Conservation (phyloP, 2,888 invertebrate species). For the Anthrax anthrax region DNA sequence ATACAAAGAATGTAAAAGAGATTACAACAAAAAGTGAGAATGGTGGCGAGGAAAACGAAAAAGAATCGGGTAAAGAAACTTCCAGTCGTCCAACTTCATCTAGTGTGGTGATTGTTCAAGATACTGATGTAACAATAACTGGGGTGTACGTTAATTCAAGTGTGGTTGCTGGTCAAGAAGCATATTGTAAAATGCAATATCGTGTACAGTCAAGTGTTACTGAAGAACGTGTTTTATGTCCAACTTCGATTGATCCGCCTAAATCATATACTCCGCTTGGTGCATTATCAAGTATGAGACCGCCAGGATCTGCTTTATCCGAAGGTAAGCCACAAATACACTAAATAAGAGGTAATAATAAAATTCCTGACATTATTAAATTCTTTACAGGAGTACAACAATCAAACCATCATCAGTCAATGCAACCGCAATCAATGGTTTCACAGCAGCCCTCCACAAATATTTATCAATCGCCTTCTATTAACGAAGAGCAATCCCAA, state of each 20-base stretch:
- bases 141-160: conserved; percentile 69
- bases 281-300: conserved; percentile 76
- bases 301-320: conserved; percentile 44
- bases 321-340: conserved; percentile 7
- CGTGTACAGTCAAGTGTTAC: conserved; percentile 78
- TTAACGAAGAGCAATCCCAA: conserved; percentile 1
- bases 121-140: conserved; percentile 76
- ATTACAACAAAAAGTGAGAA: conserved; percentile 10
- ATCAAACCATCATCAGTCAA: not conserved
- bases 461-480: conserved; percentile 3
- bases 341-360: not conserved
- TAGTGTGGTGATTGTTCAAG: conserved; percentile 64
- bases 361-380: not conserved
- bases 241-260: conserved; percentile 30
- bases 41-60: conserved; percentile 20
- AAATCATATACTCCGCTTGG: conserved; percentile 71
- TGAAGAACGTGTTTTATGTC: conserved; percentile 63
- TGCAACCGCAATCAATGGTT: conserved; percentile 17
- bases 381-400: not conserved
- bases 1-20: conserved; percentile 11
- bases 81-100: conserved; percentile 36
- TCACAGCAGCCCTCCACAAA: conserved; percentile 24
- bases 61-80: conserved; percentile 21
- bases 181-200: conserved; percentile 81
- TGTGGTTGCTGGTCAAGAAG: conserved; percentile 59